phyloP scores from a whole-genome alignment of 2,113 vertebrate genomes.

The Aphyosemion australe region DNA sequence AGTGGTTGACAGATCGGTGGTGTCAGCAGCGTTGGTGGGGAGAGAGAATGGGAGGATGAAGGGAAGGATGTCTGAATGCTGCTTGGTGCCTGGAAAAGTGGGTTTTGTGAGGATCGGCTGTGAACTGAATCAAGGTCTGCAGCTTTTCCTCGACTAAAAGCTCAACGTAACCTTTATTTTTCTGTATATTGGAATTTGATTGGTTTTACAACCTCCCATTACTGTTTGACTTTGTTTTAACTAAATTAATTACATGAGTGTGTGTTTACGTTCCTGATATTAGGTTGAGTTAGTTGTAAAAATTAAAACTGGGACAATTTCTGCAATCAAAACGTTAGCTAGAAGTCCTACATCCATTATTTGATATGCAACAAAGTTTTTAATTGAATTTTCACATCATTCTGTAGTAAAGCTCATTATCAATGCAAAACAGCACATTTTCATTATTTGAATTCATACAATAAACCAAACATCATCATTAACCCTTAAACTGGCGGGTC shows the following conservation, averaged over 20 bases:
- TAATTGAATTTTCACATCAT: too few relatives aligned
- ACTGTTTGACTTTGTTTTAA: background rate
- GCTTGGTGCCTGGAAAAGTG: conserved; percentile 33
- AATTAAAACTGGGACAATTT: too few relatives aligned
- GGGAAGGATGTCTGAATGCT: conserved; percentile 3
- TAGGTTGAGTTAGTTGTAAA: too few relatives aligned
- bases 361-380: too few relatives aligned
- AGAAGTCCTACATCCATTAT: too few relatives aligned
- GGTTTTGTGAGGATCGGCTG: conserved; percentile 18
- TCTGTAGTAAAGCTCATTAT: too few relatives aligned
- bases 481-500: too few relatives aligned
- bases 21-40: conserved; percentile 66
- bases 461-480: too few relatives aligned
- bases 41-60: conserved; percentile 3
- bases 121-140: conserved; percentile 22
- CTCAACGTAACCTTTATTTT: conserved; percentile 4
- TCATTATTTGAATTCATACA: background rate
- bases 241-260: background rate
- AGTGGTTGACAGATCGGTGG: conserved; percentile 66
- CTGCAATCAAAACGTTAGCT: too few relatives aligned
- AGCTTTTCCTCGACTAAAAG: conserved; percentile 8
- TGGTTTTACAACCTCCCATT: background rate
- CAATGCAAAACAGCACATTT: too few relatives aligned
- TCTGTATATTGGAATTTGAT: background rate
- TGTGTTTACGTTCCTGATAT: too few relatives aligned